Percentiles rank a stretch among this genome's conserved stretches.
Evolutionary conservation across 2,888 invertebrate species (phyloP).

Genomic region (Protodeltote pygarga): DNA sequence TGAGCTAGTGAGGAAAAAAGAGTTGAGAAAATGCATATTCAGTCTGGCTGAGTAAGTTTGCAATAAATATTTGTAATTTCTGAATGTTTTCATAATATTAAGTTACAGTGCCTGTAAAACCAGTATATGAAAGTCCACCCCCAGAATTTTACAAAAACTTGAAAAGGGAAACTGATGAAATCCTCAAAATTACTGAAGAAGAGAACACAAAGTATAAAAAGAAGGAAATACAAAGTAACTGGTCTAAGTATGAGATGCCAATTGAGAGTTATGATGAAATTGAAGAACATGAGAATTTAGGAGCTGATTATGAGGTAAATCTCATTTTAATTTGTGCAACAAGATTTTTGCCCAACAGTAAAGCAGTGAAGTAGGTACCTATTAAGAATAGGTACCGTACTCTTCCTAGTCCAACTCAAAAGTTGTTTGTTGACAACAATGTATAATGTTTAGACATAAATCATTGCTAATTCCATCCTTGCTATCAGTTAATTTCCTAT

Average conservation of each 20-base stretch:
- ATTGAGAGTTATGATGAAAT: constrained; percentile 80
- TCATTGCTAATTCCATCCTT: too few relatives aligned
- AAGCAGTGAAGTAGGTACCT: too few relatives aligned
- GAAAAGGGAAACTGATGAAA: constrained; percentile 80
- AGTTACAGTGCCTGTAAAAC: constrained; percentile 67
- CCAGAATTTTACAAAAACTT: constrained; percentile 77
- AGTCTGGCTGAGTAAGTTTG: too few relatives aligned
- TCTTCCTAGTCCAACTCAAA: too few relatives aligned
- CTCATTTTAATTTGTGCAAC: too few relatives aligned
- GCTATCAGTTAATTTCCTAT: too few relatives aligned
- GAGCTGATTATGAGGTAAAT: constrained; percentile 82
- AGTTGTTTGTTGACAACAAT: too few relatives aligned
- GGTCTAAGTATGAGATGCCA: constrained; percentile 83
- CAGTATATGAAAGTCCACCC: constrained; percentile 68
- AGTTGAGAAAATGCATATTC: too few relatives aligned
- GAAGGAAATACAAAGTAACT: constrained; percentile 83
- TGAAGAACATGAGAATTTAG: constrained; percentile 76
- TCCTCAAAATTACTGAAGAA: constrained; percentile 79
- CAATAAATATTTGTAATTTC: background rate
- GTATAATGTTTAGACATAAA: too few relatives aligned
- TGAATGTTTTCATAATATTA: background rate
- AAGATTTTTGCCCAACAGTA: too few relatives aligned
- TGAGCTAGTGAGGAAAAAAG: too few relatives aligned
- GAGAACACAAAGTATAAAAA: constrained; percentile 79
- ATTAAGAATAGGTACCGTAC: too few relatives aligned